Percentiles rank a stretch among this genome's conserved stretches.
Evolutionary conservation across 2,888 invertebrate species (phyloP).

Genomic region (Diplazon laetatorius): DNA sequence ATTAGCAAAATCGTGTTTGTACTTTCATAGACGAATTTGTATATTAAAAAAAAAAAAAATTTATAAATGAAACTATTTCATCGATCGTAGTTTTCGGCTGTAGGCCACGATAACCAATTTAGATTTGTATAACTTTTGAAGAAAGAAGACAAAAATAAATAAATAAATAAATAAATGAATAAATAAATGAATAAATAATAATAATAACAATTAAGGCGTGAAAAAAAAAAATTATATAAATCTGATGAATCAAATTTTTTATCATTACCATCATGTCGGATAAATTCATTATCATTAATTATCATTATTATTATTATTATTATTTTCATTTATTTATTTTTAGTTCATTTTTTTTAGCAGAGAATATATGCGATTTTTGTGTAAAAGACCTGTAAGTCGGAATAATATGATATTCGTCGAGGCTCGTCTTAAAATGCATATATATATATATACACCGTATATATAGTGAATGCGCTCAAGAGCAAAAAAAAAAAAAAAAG

Average conservation of each 20-base stretch:
- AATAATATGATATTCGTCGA: slow-evolving; percentile 21
- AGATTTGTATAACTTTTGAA: slow-evolving; percentile 62
- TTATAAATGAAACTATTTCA: slow-evolving; percentile 57
- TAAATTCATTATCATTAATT: not conserved
- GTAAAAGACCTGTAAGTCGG: slow-evolving; percentile 30
- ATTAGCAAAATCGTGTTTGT: slow-evolving; percentile 68
- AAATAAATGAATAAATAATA: too few species aligned
- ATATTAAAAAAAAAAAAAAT: slow-evolving; percentile 50
- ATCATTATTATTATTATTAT: slow-evolving; percentile 8
- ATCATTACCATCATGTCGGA: slow-evolving; percentile 45
- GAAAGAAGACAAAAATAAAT: slow-evolving; percentile 23
- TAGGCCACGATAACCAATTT: slow-evolving; percentile 65
- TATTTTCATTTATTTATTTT: slow-evolving; percentile 22
- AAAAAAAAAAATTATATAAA: slow-evolving; percentile 53
- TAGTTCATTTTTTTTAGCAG: slow-evolving; percentile 11
- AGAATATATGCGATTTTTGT: slow-evolving; percentile 32
- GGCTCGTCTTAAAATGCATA: slow-evolving; percentile 40
- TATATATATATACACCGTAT: too few species aligned
- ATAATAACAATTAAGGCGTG: slow-evolving; percentile 59
- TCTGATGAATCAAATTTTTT: slow-evolving; percentile 49
- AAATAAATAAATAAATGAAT: too few species aligned
- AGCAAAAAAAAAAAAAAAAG: slow-evolving; percentile 9
- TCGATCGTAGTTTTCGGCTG: slow-evolving; percentile 68
- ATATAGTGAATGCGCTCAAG: slow-evolving; percentile 37
- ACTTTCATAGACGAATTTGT: slow-evolving; percentile 76